Evolutionary conservation across 2,797 vertebrate species (phyloP).

Genomic region (Neostethus bicornis): DNA sequence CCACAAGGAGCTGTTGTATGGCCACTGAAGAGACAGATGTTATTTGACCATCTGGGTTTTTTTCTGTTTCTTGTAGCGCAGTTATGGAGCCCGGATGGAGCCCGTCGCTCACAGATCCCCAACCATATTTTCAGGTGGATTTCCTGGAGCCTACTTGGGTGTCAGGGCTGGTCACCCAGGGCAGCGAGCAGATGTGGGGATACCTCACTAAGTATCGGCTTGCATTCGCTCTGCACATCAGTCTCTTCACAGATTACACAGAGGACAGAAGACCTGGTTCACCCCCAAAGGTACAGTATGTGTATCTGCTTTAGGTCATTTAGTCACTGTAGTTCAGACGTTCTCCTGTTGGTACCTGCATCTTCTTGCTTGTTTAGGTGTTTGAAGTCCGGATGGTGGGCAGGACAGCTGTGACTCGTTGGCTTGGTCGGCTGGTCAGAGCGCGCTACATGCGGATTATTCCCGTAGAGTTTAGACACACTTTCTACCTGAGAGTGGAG

Average conservation of each 20-base stretch:
- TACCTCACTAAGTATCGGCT: constrained; percentile 80
- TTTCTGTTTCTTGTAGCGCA: constrained; percentile 58
- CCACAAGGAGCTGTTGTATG: no score
- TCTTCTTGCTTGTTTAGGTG: constrained; percentile 51
- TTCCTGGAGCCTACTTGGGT: constrained; percentile 83
- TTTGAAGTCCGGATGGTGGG: constrained; percentile 81
- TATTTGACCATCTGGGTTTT: neutral
- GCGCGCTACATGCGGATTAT: constrained; percentile 82
- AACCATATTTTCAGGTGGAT: constrained; percentile 86
- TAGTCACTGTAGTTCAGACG: no score
- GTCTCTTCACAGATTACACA: constrained; percentile 76
- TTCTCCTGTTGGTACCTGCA: neutral
- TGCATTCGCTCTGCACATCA: constrained; percentile 74
- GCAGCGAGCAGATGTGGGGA: constrained; percentile 77
- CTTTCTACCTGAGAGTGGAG: constrained; percentile 82
- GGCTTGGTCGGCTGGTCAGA: constrained; percentile 74
- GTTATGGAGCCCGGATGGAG: constrained; percentile 87
- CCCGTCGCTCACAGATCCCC: constrained; percentile 74
- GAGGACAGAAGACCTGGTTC: constrained; percentile 48
- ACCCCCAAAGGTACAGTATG: constrained; percentile 77
- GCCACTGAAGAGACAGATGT: neutral
- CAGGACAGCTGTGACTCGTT: constrained; percentile 74
- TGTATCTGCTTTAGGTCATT: no score
- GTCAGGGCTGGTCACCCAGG: constrained; percentile 83
- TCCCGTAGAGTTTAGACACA: constrained; percentile 79